Conservation (phyloP, 2,888 invertebrate genomes). For the Tinea pellionella region DNA sequence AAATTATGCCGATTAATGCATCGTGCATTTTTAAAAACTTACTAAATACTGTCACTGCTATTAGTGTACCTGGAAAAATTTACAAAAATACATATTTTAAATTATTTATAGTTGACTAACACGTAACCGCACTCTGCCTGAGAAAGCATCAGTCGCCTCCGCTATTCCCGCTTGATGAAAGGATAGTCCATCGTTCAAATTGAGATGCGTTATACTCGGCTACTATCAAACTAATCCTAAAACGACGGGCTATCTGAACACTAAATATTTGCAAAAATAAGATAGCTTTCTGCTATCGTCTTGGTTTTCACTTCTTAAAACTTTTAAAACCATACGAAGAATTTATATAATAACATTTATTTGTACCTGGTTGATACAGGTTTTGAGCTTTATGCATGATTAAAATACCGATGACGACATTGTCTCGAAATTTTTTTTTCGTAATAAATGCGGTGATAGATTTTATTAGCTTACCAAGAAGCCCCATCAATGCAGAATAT, state of each 20-base stretch:
- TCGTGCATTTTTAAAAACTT: constrained; percentile 57
- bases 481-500: constrained; percentile 55
- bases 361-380: background rate
- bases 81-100: too few species aligned
- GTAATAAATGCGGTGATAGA: background rate
- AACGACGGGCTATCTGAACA: too few species aligned
- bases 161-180: too few species aligned
- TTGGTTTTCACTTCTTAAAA: constrained; percentile 6
- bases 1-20: constrained; percentile 51
- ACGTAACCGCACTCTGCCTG: too few species aligned
- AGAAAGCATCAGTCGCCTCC: too few species aligned
- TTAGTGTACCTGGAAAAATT: constrained; percentile 49
- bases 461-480: constrained; percentile 47
- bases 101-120: too few species aligned
- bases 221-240: too few species aligned
- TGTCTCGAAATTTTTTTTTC: too few species aligned
- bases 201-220: too few species aligned
- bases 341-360: background rate
- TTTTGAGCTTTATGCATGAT: background rate
- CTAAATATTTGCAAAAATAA: too few species aligned
- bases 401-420: background rate
- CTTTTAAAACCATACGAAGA: background rate
- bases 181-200: too few species aligned
- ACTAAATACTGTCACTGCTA: constrained; percentile 56
- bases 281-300: background rate